Base-by-base conservation (phyloP, 2,113 vertebrate species). In the Ochotona curzoniae region DNA sequence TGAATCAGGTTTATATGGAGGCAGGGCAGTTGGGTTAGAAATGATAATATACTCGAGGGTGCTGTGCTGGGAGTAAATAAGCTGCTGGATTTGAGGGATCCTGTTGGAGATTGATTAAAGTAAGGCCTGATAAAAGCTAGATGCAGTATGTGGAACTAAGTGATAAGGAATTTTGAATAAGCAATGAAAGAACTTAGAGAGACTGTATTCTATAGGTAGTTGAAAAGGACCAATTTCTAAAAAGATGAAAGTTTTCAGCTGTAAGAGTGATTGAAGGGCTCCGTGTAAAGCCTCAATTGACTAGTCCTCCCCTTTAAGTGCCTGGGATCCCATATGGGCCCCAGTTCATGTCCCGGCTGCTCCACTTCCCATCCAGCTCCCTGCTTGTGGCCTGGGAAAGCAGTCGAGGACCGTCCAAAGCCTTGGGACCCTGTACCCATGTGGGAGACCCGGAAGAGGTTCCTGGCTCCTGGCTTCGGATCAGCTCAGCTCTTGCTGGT, bases 81-180 rank as follows among this genome's bases (percentile, higher is more conserved):
- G 18, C 54, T 75, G 10, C 80, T 70, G 25, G 14, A 84, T 75
- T 47, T 80, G 89, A 76, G 28, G 44, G 26, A 51, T 67, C 17
- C 21, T 93, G 49, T 71, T 88, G 87, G 88, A 87, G 35, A 87
- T 6, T 89, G 35, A 67, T 60, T 74, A 25, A 9, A 83, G 7
- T 79, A 61, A 73, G 47, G 26, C 26, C 44, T 14, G 26, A n/a
- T 93, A 87, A 95, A 91, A 88, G 38, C 15, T 95, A 83, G 70
- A 28, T 66, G 25, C 4, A n/a, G 89, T 90, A 63, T 92, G 75
- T 85, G 54, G 51, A 76, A 38, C 44, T 89, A 70, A 51, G 84
- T 92, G 28, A 60, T 95, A 91, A 87, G 64, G 57, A 71, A 79
- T 25, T 30, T 81, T 93, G 61, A 95, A 92, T 94, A 81, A 89